Evolutionary conservation across 2,797 vertebrate genomes (phyloP), one percentile per base, ranked within the genome.

Genomic region (Steatocranus sp.): DNA sequence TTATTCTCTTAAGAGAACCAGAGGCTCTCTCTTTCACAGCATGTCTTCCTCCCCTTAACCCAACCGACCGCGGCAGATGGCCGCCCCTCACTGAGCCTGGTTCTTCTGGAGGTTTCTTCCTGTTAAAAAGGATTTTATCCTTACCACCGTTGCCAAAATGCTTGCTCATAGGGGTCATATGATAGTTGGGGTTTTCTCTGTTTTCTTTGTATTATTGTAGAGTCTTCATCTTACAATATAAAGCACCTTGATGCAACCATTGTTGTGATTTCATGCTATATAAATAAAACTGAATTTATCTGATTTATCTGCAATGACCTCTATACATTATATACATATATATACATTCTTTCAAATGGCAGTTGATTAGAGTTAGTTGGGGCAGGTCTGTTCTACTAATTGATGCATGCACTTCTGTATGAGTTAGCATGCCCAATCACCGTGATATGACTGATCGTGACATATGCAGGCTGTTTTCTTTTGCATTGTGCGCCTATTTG

Each of bases 11-110:
- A 61, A 61, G 58, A 20, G 58, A 36, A 1, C 18, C 32, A 20
- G 18, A 61, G 56, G 27, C 27, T 32, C 56, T 61, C 10, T n/a
- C 58, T 61, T 61, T 61, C 58, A 61, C 11, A 61, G 11, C 18
- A 11, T 36, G 32, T 61, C 58, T 61, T 61, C 32, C 18, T 61
- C 3, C 32, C 18, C 11, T 61, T 36, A 61, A 61, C 18, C 2
- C 56, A 34, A 34, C 11, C 0, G 6, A n/a, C 6, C 0, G 1
- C 0, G 1, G 17, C 56, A 34, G 56, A n/a, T 61, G 30, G 30
- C 0, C 2, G 23, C 48, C 48, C 48, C 23, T 34, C 30, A n/a
- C 56, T n/a, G 1, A 61, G 56, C 18, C 56, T 61, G 56, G 30
- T n/a, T 61, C 17, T 61, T n/a, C 56, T 61, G 56, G 30, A 34